Percentiles rank a stretch among this genome's conserved stretches.
Evolutionary conservation across 2,888 invertebrate species (phyloP).

Genomic region (Dicranocentrus wangi): DNA sequence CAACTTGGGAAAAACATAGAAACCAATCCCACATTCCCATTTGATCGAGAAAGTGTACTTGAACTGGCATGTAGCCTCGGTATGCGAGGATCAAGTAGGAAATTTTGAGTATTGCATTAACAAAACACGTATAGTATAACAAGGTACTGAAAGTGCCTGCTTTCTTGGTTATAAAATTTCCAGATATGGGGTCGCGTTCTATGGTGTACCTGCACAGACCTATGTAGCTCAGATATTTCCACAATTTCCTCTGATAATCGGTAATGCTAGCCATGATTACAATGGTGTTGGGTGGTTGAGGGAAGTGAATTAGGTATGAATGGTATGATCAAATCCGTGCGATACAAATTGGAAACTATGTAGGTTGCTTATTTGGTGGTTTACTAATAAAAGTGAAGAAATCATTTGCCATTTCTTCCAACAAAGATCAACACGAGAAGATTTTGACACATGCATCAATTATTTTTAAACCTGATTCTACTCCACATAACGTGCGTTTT

Average conservation of each 20-base stretch:
- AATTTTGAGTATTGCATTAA: constrained; percentile 44
- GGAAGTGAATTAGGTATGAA: no score
- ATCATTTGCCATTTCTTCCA: no score
- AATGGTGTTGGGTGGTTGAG: no score
- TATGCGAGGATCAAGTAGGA: constrained; percentile 55
- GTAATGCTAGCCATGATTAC: constrained; percentile 38
- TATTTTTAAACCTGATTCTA: no score
- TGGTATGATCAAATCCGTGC: no score
- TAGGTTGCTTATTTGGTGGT: no score
- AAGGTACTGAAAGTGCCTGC: constrained; percentile 8
- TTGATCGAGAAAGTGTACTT: constrained; percentile 61
- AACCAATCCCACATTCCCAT: constrained; percentile 66
- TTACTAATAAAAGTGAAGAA: no score
- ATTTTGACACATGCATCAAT: no score
- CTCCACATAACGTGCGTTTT: no score
- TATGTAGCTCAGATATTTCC: constrained; percentile 44
- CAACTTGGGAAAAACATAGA: constrained; percentile 49
- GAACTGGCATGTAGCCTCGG: constrained; percentile 20
- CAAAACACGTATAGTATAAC: constrained; percentile 49
- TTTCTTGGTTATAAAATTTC: constrained; percentile 41
- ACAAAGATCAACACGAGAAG: no score
- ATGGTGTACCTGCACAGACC: constrained; percentile 53
- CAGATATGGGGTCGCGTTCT: background rate
- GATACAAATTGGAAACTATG: no score
- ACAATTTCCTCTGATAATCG: constrained; percentile 53